Evolutionary conservation across 2,113 vertebrate genomes (phyloP).

Genomic region (human): GRCh38 chrX:31998001-31998500

Average conservation of each 20-base stretch:
- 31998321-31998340: constrained; percentile 31
- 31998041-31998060: neutral
- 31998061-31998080: neutral
- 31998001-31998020: constrained; percentile 23
- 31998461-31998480: constrained; percentile 27
- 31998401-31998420: neutral
- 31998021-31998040: constrained; percentile 19
- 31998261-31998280: neutral
- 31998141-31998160: neutral
- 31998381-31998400: constrained; percentile 47
- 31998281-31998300: neutral
- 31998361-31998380: neutral
- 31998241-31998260: constrained; percentile 15
- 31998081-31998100: neutral
- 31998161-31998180: neutral
- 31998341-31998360: neutral
- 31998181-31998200: neutral
- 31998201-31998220: neutral
- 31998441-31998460: constrained; percentile 45
- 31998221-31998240: neutral
- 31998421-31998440: neutral
- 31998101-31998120: neutral
- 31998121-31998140: neutral
- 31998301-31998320: constrained; percentile 27
- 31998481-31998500: constrained; percentile 7